Conservation (phyloP, 2,888 invertebrate genomes). For the Ormyrus nitidulus region DNA sequence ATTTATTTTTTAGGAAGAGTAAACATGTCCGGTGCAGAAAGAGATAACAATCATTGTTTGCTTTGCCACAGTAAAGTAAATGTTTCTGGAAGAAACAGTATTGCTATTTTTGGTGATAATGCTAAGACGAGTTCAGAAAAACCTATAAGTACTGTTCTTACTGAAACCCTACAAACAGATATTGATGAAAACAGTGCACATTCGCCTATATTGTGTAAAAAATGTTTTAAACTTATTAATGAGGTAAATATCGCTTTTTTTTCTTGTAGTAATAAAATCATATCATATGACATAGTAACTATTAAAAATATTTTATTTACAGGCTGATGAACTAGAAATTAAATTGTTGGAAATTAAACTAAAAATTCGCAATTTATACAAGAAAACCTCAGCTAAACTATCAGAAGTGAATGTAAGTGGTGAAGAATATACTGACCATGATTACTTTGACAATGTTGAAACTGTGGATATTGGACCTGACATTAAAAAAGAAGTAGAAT, state of each 20-base stretch:
- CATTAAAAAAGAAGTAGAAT: conserved; percentile 27
- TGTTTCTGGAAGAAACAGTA: conserved; percentile 77
- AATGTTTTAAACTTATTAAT: conserved; percentile 80
- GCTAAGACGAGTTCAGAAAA: conserved; percentile 69
- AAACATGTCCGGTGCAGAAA: conserved; percentile 71
- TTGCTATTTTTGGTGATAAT: conserved; percentile 77
- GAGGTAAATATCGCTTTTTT: conserved; percentile 73
- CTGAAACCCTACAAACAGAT: conserved; percentile 76
- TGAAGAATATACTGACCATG: conserved; percentile 72
- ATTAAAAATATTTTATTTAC: background rate
- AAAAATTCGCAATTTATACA: conserved; percentile 78
- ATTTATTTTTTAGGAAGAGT: background rate
- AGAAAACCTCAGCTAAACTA: conserved; percentile 68
- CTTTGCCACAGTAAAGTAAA: conserved; percentile 80
- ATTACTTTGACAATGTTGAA: conserved; percentile 67
- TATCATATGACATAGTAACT: no score
- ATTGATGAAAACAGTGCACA: conserved; percentile 78
- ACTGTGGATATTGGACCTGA: conserved; percentile 18
- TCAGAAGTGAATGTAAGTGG: conserved; percentile 55
- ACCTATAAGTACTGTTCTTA: conserved; percentile 74
- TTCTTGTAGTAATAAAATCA: no score
- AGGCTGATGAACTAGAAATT: conserved; percentile 79
- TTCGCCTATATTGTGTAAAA: conserved; percentile 81
- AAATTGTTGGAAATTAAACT: conserved; percentile 77
- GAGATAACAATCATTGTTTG: conserved; percentile 75